Conservation (phyloP, 1,140 invertebrate species). For the Gryllus bimaculatus region DNA sequence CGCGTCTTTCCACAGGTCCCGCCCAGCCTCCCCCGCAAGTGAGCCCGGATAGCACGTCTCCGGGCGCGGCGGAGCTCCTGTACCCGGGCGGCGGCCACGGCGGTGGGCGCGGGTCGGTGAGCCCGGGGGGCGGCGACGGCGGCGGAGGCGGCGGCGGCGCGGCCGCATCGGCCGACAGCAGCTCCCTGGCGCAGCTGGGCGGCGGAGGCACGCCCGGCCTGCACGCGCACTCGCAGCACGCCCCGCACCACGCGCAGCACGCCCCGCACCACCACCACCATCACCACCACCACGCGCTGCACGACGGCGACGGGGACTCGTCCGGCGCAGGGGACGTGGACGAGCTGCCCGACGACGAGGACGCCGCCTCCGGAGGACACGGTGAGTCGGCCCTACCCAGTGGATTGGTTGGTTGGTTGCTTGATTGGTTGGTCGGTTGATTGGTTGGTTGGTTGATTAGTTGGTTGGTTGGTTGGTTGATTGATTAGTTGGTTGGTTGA, state of each 20-base stretch:
- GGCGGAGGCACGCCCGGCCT: slow-evolving; percentile 62
- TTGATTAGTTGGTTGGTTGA: too few species aligned
- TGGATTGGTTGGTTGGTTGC: too few species aligned
- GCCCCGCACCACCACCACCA: neutral
- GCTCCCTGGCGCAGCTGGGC: slow-evolving; percentile 48
- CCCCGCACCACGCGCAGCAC: neutral
- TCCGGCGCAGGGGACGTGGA: slow-evolving; percentile 32
- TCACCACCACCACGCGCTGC: neutral
- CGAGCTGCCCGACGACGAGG: slow-evolving; percentile 25
- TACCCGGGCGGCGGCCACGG: neutral
- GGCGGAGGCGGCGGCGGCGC: too few species aligned
- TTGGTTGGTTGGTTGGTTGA: too few species aligned
- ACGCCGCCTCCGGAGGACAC: slow-evolving; percentile 23
- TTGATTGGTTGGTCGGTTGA: too few species aligned
- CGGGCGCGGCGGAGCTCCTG: slow-evolving; percentile 17
- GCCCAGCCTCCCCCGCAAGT: slow-evolving; percentile 46
- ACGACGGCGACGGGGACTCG: neutral
- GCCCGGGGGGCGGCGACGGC: too few species aligned
- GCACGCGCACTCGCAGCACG: slow-evolving; percentile 12
- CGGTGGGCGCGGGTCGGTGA: neutral
- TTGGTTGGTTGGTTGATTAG: too few species aligned
- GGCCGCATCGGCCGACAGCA: neutral
- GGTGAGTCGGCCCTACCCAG: slow-evolving; percentile 10
- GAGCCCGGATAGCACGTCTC: slow-evolving; percentile 73
- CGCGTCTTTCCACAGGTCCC: neutral